Evolutionary conservation across 2,797 vertebrate genomes (phyloP), one percentile per base, ranked within the genome.

Genomic region (Kryptopterus vitreolus): DNA sequence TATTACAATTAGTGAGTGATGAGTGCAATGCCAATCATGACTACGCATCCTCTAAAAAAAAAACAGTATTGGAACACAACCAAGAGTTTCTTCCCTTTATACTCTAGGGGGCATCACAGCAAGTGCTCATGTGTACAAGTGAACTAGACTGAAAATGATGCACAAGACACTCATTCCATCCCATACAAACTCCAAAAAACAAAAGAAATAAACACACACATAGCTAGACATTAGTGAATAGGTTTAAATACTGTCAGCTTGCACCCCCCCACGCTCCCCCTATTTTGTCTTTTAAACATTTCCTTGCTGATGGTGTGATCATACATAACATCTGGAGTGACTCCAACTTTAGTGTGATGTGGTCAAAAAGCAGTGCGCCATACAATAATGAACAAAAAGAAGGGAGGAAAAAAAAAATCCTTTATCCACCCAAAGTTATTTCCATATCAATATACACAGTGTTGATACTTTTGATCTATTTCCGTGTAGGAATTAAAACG

Each of bases 371-470:
- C 80, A 85, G 77, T 82, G 81, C 81, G 73, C 80, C 46, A 58
- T 80, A 78, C 48, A 43, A 81, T 78, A 53, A 52, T 29, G 33
- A 71, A 35, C 6, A 46, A 43, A 77, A 24, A 48, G 29, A n/a
- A n/a, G n/a, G n/a, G n/a, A n/a, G n/a, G n/a, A n/a, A n/a, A 35
- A 78, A 80, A 81, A 29, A 69, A 83, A 74, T 83, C 84, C 80
- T 69, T 85, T 85, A 63, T 84, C 74, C 29, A 81, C 85, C 78
- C 72, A 68, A 66, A 77, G 33, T 82, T 75, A 58, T 75, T 65
- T 70, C 65, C 20, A 79, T 80, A 63, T 77, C 68, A 83, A 85
- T 31, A 85, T 84, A 80, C 80, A 87, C 83, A 84, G 80, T 87
- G 82, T 74, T 55, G 69, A 43, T 26, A 16, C 16, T n/a, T 18